phyloP scores from a whole-genome alignment of 2,113 vertebrate genomes.

The Platysternon megacephalum region DNA sequence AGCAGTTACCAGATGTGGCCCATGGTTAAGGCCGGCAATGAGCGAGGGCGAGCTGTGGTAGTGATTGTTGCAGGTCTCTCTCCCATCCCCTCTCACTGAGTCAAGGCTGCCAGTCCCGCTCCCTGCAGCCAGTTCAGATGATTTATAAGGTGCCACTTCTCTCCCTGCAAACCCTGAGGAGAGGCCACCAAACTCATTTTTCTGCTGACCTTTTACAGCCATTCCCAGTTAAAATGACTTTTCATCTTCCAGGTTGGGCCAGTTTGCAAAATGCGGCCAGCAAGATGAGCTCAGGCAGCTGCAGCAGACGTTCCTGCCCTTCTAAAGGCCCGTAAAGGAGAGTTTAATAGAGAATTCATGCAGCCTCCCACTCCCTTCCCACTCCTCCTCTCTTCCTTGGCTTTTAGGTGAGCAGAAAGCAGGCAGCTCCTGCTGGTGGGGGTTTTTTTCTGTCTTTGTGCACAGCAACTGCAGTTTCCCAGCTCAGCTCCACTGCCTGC shows the following conservation, averaged over 20 bases:
- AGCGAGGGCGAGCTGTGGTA: not conserved
- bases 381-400: not conserved
- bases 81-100: not conserved
- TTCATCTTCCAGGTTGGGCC: not conserved
- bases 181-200: not conserved
- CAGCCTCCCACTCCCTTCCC: not conserved
- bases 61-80: too few relatives aligned
- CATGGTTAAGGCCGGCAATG: not conserved
- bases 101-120: fast-evolving
- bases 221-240: conserved; percentile 22
- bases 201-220: not conserved
- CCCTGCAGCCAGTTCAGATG: not conserved
- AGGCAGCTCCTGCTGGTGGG: fast-evolving
- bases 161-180: not conserved
- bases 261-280: not conserved
- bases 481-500: not conserved
- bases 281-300: not conserved
- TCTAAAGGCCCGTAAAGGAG: not conserved
- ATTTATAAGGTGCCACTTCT: not conserved
- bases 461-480: not conserved
- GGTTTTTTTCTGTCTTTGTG: too few relatives aligned
- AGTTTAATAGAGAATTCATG: not conserved
- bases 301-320: not conserved
- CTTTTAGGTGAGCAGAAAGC: not conserved
- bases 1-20: not conserved